Evolutionary conservation across 2,113 vertebrate genomes (phyloP).

Genomic region (Formicarius rufipectus): DNA sequence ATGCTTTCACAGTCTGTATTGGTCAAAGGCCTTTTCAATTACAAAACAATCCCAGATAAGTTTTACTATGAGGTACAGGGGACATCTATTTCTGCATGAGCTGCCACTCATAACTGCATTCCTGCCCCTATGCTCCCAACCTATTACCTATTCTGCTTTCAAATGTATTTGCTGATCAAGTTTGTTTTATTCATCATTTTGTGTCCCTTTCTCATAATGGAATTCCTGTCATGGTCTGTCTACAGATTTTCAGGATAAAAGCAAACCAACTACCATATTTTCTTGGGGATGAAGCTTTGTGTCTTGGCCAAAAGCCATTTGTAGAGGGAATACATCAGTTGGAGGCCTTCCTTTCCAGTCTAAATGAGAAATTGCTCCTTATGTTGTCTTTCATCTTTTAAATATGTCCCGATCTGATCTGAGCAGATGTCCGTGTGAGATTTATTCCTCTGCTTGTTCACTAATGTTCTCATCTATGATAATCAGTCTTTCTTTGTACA

Average conservation of each 20-base stretch:
- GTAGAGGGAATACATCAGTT: conserved; percentile 27
- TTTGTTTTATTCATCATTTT: conserved; percentile 6
- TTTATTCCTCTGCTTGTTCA: conserved; percentile 47
- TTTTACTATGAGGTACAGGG: neutral
- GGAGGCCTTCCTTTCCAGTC: conserved; percentile 48
- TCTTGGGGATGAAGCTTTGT: neutral
- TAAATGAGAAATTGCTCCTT: conserved; percentile 53
- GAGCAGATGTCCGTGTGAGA: conserved; percentile 45
- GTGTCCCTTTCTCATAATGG: neutral
- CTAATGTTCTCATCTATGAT: conserved; percentile 27
- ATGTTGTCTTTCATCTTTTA: conserved; percentile 63
- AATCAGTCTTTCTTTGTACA: conserved; percentile 54
- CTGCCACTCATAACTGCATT: neutral
- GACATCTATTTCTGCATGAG: neutral
- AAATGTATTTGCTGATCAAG: neutral
- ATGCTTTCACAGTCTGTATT: neutral
- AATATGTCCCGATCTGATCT: conserved; percentile 48
- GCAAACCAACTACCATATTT: conserved; percentile 41
- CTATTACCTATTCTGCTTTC: neutral
- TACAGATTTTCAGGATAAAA: conserved; percentile 34
- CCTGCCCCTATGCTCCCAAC: neutral
- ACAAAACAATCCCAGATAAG: neutral
- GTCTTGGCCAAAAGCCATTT: conserved; percentile 49
- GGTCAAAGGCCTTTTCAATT: neutral
- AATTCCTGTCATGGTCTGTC: neutral